Conservation (phyloP, 35 echinoderm and acorn worm genomes). For the Eucidaris tribuloides region DNA sequence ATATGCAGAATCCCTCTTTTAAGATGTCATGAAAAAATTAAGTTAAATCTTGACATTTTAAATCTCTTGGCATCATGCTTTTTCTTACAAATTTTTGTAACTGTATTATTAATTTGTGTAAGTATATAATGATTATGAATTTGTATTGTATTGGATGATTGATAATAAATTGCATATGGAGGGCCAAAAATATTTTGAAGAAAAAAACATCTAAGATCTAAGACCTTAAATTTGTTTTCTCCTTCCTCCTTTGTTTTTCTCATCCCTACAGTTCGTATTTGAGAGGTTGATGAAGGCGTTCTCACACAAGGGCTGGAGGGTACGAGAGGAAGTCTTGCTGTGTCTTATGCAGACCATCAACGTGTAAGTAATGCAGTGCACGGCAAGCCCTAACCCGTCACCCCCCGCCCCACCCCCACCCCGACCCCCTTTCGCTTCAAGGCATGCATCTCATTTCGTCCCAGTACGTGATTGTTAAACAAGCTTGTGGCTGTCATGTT, state of each 20-base stretch:
- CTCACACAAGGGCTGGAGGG: conserved; percentile 94
- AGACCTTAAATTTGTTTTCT: not conserved
- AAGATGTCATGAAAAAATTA: no score
- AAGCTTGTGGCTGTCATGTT: no score
- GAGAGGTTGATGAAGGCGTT: conserved; percentile 98
- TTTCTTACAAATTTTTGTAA: no score
- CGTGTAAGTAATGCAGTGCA: conserved; percentile 99
- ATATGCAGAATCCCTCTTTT: no score
- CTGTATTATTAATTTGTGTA: not conserved
- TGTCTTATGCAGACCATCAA: conserved; percentile 98
- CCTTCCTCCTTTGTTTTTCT: not conserved
- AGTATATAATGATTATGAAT: not conserved
- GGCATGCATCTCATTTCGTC: no score
- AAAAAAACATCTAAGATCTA: not conserved
- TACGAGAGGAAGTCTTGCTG: conserved; percentile 90
- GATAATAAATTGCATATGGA: not conserved
- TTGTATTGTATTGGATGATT: not conserved
- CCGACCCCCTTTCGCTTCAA: no score
- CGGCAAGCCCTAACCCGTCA: no score
- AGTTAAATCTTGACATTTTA: no score
- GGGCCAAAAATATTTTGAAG: not conserved
- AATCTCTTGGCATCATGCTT: no score
- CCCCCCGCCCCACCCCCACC: no score
- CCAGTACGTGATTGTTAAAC: no score
- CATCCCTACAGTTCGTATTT: conserved; percentile 78